phyloP scores from a whole-genome alignment of 1,140 invertebrate species.

The Pinna nobilis region DNA sequence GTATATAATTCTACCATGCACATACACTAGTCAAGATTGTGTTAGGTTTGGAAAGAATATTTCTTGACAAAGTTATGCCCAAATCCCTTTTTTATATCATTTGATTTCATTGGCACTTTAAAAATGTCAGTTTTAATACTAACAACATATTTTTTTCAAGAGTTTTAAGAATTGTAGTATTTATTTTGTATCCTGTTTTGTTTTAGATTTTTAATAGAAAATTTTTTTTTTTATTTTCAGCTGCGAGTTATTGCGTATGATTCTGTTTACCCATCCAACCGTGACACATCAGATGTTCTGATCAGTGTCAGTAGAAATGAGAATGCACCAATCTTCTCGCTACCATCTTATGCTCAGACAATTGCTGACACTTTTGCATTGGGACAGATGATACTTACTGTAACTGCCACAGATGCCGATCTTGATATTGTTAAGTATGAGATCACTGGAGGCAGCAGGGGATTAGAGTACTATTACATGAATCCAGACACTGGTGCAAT shows the following conservation, averaged over 20 bases:
- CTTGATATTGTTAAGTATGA: constrained; percentile 50
- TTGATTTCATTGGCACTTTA: too few species aligned
- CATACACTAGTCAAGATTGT: too few species aligned
- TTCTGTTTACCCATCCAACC: constrained; percentile 50
- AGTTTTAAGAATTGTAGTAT: too few species aligned
- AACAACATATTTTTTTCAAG: too few species aligned
- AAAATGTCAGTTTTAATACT: too few species aligned
- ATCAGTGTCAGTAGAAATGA: constrained; percentile 81
- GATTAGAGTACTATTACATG: constrained; percentile 48
- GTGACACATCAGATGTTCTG: constrained; percentile 47
- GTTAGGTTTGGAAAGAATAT: too few species aligned
- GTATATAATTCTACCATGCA: too few species aligned
- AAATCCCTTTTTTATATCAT: too few species aligned
- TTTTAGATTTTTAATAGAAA: too few species aligned
- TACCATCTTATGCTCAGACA: constrained; percentile 87
- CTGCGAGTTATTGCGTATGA: constrained; percentile 63
- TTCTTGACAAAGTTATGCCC: too few species aligned
- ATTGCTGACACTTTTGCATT: constrained; percentile 50
- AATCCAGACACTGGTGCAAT: constrained; percentile 50
- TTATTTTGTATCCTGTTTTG: too few species aligned
- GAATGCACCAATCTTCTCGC: constrained; percentile 88
- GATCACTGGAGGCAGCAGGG: constrained; percentile 23
- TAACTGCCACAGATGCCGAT: constrained; percentile 65
- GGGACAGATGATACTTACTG: constrained; percentile 49
- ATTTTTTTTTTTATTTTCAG: constrained; percentile 51